phyloP scores from a whole-genome alignment of 1,140 invertebrate species.

The Reticulitermes speratus region DNA sequence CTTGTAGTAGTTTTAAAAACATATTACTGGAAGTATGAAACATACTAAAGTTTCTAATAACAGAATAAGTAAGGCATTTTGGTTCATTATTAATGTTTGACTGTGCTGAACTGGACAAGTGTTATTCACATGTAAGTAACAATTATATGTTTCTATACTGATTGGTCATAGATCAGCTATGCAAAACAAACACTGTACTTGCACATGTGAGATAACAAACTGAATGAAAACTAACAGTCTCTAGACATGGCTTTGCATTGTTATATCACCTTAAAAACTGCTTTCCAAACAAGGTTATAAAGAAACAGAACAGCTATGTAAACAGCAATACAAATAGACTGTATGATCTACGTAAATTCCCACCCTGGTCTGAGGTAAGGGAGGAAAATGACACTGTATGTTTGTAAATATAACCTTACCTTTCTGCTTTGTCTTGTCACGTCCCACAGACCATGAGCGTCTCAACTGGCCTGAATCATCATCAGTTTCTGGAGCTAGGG shows the following conservation, averaged over 20 bases:
- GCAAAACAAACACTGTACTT: not conserved
- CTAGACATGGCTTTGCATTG: no score
- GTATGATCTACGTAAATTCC: not conserved
- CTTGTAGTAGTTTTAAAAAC: no score
- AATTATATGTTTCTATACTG: not conserved
- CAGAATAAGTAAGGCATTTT: not conserved
- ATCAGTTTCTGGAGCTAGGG: slow-evolving; percentile 28
- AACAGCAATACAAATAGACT: not conserved
- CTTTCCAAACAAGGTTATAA: no score
- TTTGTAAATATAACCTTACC: slow-evolving; percentile 32
- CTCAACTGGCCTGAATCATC: slow-evolving; percentile 24
- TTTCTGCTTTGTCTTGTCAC: slow-evolving; percentile 38
- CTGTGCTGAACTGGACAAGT: not conserved
- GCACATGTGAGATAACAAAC: not conserved
- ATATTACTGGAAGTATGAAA: no score
- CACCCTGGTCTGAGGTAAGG: not conserved
- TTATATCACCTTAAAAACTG: no score
- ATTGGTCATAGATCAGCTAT: not conserved
- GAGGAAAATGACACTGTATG: not conserved
- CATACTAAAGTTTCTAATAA: no score
- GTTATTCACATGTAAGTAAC: not conserved
- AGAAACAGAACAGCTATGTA: not conserved
- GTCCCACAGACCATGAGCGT: slow-evolving; percentile 40
- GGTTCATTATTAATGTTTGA: not conserved
- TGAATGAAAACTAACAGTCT: not conserved